phyloP scores from a whole-genome alignment of 2,888 invertebrate genomes.

The Thelaira solivaga region DNA sequence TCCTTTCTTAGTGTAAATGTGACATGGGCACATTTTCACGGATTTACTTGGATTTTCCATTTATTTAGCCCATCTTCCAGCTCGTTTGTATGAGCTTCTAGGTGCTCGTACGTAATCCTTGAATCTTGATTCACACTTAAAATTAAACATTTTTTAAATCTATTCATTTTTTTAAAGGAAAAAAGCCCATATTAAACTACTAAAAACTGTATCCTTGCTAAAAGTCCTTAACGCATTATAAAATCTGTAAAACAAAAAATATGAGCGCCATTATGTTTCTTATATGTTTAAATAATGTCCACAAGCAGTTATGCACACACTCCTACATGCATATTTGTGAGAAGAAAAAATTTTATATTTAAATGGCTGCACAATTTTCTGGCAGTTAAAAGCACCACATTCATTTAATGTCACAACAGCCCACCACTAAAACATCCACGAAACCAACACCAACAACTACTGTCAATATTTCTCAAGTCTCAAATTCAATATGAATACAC shows the following conservation, averaged over 20 bases:
- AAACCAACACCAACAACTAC: constrained; percentile 37
- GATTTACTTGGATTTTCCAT: too few relatives aligned
- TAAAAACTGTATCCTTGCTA: background rate
- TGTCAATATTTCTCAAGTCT: constrained; percentile 36
- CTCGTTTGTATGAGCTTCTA: too few relatives aligned
- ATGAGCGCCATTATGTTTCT: background rate
- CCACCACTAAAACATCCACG: constrained; percentile 19
- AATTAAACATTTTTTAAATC: background rate
- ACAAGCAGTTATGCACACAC: constrained; percentile 5
- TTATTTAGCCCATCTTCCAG: too few relatives aligned
- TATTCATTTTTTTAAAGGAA: background rate
- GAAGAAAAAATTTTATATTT: constrained; percentile 24
- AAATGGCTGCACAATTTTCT: constrained; percentile 38
- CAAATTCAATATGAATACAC: background rate
- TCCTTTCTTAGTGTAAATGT: too few relatives aligned
- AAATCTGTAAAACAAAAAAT: constrained; percentile 27
- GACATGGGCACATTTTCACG: too few relatives aligned
- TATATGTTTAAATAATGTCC: constrained; percentile 21
- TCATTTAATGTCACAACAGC: background rate
- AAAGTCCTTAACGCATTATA: constrained; percentile 18
- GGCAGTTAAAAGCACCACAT: constrained; percentile 28
- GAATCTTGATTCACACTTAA: too few relatives aligned
- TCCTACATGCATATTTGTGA: too few relatives aligned
- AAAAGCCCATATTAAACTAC: background rate
- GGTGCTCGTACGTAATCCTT: too few relatives aligned